Percentiles rank a stretch among this genome's conserved stretches.
phyloP scores from a whole-genome alignment of 2,888 invertebrate species.

The Pinctada fucata region DNA sequence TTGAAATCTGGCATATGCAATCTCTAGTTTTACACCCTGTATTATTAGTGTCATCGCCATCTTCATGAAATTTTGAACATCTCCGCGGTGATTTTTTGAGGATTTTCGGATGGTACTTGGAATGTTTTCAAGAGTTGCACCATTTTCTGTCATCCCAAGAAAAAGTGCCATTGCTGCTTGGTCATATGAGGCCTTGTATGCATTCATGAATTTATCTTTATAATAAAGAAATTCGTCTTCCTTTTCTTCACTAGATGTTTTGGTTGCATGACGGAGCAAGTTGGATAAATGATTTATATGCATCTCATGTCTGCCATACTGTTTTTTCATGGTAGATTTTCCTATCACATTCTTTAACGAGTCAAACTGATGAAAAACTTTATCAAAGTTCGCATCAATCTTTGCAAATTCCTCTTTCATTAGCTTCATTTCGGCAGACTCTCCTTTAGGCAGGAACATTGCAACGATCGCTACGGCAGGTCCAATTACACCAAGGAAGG shows the following conservation, averaged over 20 bases:
- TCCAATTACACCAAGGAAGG: constrained; percentile 11
- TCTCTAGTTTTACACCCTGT: constrained; percentile 4
- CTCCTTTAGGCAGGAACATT: constrained; percentile 10
- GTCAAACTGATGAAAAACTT: not conserved
- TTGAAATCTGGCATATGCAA: not conserved
- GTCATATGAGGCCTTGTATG: not conserved
- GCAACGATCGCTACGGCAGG: constrained; percentile 6
- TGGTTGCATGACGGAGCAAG: not conserved
- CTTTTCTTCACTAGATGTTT: not conserved
- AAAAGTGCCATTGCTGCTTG: not conserved
- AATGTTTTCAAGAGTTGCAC: constrained; percentile 1
- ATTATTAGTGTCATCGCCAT: not conserved
- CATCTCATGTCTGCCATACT: not conserved
- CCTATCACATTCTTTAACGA: not conserved
- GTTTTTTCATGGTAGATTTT: not conserved
- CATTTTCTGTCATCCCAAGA: not conserved
- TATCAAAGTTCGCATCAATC: constrained; percentile 10
- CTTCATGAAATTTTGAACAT: constrained; percentile 7
- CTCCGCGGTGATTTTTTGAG: constrained; percentile 1
- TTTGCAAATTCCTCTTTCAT: constrained; percentile 16
- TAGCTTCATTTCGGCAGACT: not conserved
- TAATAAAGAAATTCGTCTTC: not conserved
- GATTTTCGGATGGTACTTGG: not conserved
- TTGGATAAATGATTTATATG: constrained; percentile 7
- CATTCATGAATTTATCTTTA: not conserved